phyloP scores from a whole-genome alignment of 2,113 vertebrate species.

The Bos javanicus region DNA sequence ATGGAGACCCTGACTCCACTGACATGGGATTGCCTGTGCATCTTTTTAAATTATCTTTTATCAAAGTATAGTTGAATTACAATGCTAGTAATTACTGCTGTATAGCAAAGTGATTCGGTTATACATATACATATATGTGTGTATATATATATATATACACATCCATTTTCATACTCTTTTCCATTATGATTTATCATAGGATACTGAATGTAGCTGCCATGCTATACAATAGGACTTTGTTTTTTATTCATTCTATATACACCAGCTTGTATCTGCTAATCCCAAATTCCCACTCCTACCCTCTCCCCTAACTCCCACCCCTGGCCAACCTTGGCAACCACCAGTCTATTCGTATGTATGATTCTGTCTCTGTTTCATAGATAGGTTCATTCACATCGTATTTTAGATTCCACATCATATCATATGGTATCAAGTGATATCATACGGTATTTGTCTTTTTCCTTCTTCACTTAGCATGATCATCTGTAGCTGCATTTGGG shows the following conservation, averaged over 20 bases:
- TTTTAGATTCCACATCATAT: background rate
- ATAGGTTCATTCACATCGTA: background rate
- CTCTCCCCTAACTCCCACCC: background rate
- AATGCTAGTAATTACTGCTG: background rate
- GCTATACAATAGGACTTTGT: background rate
- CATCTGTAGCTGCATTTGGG: background rate
- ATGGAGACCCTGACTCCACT: background rate
- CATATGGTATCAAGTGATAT: background rate
- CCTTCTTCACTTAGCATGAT: background rate
- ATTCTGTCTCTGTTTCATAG: background rate
- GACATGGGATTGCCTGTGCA: rapidly evolving
- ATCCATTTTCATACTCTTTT: background rate
- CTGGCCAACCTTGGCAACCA: background rate
- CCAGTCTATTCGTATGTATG: background rate
- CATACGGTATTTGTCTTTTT: background rate
- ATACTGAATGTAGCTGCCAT: background rate
- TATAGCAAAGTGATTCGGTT: background rate
- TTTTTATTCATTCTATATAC: background rate
- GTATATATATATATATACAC: rapidly evolving
- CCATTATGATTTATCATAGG: background rate
- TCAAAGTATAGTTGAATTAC: background rate
- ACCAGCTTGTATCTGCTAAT: background rate
- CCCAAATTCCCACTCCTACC: background rate
- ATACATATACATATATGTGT: background rate
- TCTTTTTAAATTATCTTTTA: background rate